Conservation (phyloP, 2,113 vertebrate species). For the Chaetodon trifascialis region DNA sequence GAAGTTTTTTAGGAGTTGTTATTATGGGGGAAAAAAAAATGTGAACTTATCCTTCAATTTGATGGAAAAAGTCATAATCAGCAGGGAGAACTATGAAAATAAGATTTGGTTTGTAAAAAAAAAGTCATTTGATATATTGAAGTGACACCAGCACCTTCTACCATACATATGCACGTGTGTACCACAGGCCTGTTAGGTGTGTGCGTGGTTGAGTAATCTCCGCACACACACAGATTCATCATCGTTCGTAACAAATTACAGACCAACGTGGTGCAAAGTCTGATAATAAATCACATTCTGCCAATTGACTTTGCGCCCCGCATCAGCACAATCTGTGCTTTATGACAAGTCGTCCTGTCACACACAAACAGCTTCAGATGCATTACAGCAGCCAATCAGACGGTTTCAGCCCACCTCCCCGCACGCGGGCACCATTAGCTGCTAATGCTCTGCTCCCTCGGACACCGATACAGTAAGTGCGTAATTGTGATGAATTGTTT, state of each 20-base stretch:
- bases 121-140: no score
- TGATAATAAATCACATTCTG: conserved; percentile 15
- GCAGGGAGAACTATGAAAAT: no score
- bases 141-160: no score
- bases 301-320: conserved; percentile 10
- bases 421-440: conserved; percentile 39
- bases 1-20: no score
- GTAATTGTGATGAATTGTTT: conserved; percentile 77
- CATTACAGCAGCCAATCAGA: conserved; percentile 53
- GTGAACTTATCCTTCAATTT: no score
- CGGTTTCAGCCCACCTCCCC: conserved; percentile 11
- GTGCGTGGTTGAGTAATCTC: background rate
- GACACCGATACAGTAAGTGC: conserved; percentile 9
- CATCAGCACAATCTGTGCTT: conserved; percentile 16
- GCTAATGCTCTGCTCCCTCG: conserved; percentile 32
- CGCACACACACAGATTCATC: background rate
- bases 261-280: background rate
- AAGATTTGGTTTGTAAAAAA: no score
- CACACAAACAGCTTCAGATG: conserved; percentile 44
- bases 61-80: no score
- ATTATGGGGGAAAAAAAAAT: no score
- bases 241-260: background rate
- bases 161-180: no score
- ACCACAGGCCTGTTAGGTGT: no score
- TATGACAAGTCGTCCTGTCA: conserved; percentile 18